Evolutionary conservation across 1,140 invertebrate genomes (phyloP), one percentile per base, ranked within the genome.

Genomic region (Berghia stephanieae): DNA sequence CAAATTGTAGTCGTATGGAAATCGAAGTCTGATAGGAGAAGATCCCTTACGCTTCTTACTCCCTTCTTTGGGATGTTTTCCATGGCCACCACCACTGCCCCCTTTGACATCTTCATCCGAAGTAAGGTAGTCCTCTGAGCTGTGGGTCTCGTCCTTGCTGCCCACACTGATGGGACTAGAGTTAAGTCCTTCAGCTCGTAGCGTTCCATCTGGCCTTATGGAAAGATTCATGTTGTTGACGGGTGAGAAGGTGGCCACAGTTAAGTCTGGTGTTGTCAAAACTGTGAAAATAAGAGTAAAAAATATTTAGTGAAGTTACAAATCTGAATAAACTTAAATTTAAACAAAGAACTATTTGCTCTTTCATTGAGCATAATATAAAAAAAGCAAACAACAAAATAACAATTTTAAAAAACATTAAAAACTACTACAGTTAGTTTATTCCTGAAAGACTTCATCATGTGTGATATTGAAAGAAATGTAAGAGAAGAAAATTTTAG

Each of bases 171-270:
- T 68, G 13, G 74, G 74, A 31, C 60, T 67, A 10, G 74, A 24
- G 2, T 40, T 31, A 8, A 76, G 42, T 2, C 74, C 74, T 18
- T 76, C 74, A 27, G 74, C 74, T n/a, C 63, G n/a, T 27, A 76
- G 31, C 1, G 74, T 76, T 6, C 74, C 74, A 38, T 76, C 74
- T 16, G 43, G 27, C 3, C 74, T 40, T 31, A 76, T 68, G 13
- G 74, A 76, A 1, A 76, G 74, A 31, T 76, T 76, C 63, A 76
- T 36, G 44, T 76, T 76, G 74, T 44, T 76, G 74, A 76, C 74
- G 44, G 74, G 74, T 38, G 74, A 76, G 52, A 76, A 76, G 52
- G 74, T 68, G n/a, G 74, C 74, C 67, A 63, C 63, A 5, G 74
- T 76, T 63, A 76, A 31, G 52, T 76, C 74, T 46, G 74, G 74